These are phyloP conservation scores for Papilio helenus DNA, from an alignment of 1,140 invertebrate species.

Conservation along the genomic window DNA sequence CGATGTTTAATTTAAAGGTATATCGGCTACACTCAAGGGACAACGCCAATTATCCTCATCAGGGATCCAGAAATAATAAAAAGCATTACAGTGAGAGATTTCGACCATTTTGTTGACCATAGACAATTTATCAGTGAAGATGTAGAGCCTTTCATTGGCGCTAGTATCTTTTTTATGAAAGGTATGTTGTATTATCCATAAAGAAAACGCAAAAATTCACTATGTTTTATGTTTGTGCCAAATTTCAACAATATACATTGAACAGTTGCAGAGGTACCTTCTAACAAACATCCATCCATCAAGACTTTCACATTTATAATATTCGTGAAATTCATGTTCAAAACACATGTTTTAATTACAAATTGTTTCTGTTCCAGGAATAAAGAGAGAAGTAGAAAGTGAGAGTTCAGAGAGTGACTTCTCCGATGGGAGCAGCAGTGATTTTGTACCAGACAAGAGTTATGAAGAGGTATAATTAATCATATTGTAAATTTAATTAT, in stretches of 20 bases:
- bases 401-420: slow-evolving; percentile 72
- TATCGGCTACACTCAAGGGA: slow-evolving; percentile 58
- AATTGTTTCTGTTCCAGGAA: slow-evolving; percentile 59
- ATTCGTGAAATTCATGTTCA: no score
- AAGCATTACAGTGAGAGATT: slow-evolving; percentile 85
- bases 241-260: no score
- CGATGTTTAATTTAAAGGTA: slow-evolving; percentile 49
- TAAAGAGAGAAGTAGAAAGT: slow-evolving; percentile 68
- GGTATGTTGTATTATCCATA: slow-evolving; percentile 55
- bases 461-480: slow-evolving; percentile 58
- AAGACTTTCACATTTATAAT: no score
- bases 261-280: no score
- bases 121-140: slow-evolving; percentile 73
- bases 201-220: no score
- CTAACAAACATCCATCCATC: no score
- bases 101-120: slow-evolving; percentile 86
- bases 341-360: slow-evolving; percentile 5
- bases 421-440: slow-evolving; percentile 70
- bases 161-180: slow-evolving; percentile 82
- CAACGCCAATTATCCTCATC: slow-evolving; percentile 80
- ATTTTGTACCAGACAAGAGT: slow-evolving; percentile 73
- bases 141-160: slow-evolving; percentile 81
- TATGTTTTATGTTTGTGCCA: no score
- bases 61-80: slow-evolving; percentile 86
- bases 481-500: neutral